phyloP scores from a whole-genome alignment of 2,113 vertebrate species.

The Amphilophus citrinellus region DNA sequence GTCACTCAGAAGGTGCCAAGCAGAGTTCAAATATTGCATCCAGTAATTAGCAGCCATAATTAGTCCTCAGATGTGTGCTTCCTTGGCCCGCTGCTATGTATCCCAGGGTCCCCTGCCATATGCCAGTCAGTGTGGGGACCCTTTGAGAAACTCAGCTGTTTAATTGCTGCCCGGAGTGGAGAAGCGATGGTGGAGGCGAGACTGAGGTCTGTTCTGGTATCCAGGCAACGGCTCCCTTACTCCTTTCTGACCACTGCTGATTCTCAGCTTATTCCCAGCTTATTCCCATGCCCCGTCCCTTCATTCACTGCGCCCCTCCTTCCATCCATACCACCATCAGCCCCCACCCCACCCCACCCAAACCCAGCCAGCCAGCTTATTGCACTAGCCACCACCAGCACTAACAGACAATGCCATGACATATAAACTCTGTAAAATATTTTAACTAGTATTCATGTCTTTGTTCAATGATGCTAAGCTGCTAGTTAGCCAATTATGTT shows the following conservation, averaged over 20 bases:
- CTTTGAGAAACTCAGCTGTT: conserved; percentile 37
- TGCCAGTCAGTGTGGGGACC: conserved; percentile 13
- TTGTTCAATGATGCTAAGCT: conserved; percentile 22
- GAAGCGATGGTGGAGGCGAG: conserved; percentile 50
- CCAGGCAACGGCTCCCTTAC: conserved; percentile 55
- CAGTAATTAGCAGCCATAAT: conserved; percentile 52
- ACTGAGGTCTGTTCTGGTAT: conserved; percentile 69
- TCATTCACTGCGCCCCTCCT: conserved; percentile 49
- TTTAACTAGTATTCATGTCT: neutral
- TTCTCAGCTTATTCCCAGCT: conserved; percentile 51
- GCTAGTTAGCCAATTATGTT: neutral
- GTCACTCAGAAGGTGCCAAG: neutral
- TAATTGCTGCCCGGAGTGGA: conserved; percentile 52
- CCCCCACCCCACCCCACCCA: conserved; percentile 56
- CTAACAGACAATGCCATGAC: conserved; percentile 40
- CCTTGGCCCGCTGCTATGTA: neutral
- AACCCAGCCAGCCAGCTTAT: conserved; percentile 61
- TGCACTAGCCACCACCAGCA: conserved; percentile 56
- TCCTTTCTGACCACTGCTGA: conserved; percentile 39
- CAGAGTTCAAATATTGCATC: conserved; percentile 38
- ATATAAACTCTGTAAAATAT: conserved; percentile 13
- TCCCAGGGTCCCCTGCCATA: conserved; percentile 27
- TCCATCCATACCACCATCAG: conserved; percentile 60
- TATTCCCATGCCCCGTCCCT: conserved; percentile 52
- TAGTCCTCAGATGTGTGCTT: conserved; percentile 38